A percentile compares a stretch with the other conserved stretches of the same genome.
Conservation (phyloP, 2,797 vertebrate genomes). For the Pseudochirops cupreus region DNA sequence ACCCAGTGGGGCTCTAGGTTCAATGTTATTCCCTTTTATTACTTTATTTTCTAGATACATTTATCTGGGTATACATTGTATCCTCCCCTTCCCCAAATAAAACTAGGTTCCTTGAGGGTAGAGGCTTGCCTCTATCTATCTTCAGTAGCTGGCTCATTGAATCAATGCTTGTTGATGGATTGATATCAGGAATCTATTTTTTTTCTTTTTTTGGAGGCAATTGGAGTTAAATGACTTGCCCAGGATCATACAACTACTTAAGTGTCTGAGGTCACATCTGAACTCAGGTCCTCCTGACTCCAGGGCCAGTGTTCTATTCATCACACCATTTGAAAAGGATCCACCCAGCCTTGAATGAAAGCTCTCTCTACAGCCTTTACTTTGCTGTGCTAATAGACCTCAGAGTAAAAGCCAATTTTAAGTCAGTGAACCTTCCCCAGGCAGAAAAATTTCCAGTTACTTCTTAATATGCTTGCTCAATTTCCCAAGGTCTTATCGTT, state of each 20-base stretch:
- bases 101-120: not conserved
- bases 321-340: not conserved
- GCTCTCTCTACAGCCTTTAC: conserved; percentile 55
- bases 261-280: not conserved
- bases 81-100: not conserved
- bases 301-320: not conserved
- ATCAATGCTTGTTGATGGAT: not conserved
- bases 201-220: not conserved
- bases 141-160: not conserved
- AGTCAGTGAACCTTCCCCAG: conserved; percentile 75
- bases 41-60: not conserved
- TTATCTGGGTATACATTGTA: not conserved
- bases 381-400: conserved; percentile 75
- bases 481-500: conserved; percentile 62
- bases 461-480: conserved; percentile 65
- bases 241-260: not conserved
- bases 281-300: not conserved
- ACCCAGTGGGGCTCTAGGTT: not conserved
- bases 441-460: conserved; percentile 56
- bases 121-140: not conserved
- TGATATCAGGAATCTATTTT: not conserved
- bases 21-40: not conserved
- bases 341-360: conserved; percentile 37
- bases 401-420: conserved; percentile 74
- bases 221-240: not conserved